Conservation (phyloP, 1,140 invertebrate species). For the Eupristina koningsbergeri region DNA sequence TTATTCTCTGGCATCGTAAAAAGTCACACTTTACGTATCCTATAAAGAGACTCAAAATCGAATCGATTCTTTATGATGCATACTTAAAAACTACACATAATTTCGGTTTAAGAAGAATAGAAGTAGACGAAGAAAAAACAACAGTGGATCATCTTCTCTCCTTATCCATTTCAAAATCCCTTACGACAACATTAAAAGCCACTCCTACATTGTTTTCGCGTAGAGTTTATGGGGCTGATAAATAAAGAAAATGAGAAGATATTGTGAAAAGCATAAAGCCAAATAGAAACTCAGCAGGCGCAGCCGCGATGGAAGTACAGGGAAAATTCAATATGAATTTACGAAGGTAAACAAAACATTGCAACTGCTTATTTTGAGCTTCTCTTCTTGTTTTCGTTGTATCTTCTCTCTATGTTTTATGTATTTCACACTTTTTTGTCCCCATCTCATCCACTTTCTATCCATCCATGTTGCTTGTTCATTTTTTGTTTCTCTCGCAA, state of each 20-base stretch:
- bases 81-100: slow-evolving; percentile 31
- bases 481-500: not conserved
- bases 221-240: not conserved
- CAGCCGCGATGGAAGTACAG: not conserved
- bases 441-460: not conserved
- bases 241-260: slow-evolving; percentile 44
- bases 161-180: not conserved
- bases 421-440: not conserved
- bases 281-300: slow-evolving; percentile 52
- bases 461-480: not conserved
- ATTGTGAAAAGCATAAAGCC: slow-evolving; percentile 22
- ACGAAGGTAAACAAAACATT: slow-evolving; percentile 42
- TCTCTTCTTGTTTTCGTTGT: slow-evolving; percentile 15
- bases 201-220: slow-evolving; percentile 20
- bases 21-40: not conserved
- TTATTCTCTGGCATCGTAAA: not conserved
- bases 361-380: not conserved
- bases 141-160: not conserved
- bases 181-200: slow-evolving; percentile 19
- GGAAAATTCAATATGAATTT: slow-evolving; percentile 50
- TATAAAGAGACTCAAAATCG: slow-evolving; percentile 24
- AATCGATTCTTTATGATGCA: slow-evolving; percentile 28
- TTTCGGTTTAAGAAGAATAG: not conserved
- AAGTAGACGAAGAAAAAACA: not conserved
- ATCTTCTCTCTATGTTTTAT: not conserved